Percentiles rank a stretch among this genome's conserved stretches.
Evolutionary conservation across 2,888 invertebrate genomes (phyloP).

Genomic region (Nineta flava): DNA sequence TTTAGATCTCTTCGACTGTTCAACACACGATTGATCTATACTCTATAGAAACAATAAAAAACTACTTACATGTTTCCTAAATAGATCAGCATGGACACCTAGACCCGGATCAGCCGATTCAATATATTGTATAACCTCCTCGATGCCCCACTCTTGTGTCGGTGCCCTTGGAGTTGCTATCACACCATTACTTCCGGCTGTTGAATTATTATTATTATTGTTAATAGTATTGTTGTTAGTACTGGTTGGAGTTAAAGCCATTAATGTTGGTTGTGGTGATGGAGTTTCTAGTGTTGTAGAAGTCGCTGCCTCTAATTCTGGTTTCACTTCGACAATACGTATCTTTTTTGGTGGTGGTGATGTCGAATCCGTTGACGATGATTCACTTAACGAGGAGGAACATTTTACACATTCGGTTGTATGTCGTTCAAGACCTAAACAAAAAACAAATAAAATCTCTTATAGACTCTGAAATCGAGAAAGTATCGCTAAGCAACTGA

Average conservation of each 20-base stretch:
- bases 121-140: conserved; percentile 87
- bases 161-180: conserved; percentile 27
- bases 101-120: conserved; percentile 70
- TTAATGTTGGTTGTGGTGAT: conserved; percentile 10
- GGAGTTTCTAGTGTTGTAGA: conserved; percentile 40
- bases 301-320: conserved; percentile 49
- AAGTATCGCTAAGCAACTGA: too few relatives aligned
- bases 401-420: conserved; percentile 2
- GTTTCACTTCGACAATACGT: conserved; percentile 19
- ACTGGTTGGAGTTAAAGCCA: conserved; percentile 6
- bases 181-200: background rate
- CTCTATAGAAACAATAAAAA: too few relatives aligned
- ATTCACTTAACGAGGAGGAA: background rate
- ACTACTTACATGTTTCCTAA: conserved; percentile 72
- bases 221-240: conserved; percentile 5
- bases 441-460: too few relatives aligned
- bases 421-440: background rate
- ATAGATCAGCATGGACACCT: conserved; percentile 77
- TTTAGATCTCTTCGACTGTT: too few relatives aligned
- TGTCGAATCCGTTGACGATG: background rate
- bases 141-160: conserved; percentile 82
- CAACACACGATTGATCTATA: background rate
- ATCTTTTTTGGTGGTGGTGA: conserved; percentile 27
- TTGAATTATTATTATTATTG: conserved; percentile 1
- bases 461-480: too few relatives aligned